Conservation (phyloP, 1,140 invertebrate species). For the Dinoponera quadriceps region DNA sequence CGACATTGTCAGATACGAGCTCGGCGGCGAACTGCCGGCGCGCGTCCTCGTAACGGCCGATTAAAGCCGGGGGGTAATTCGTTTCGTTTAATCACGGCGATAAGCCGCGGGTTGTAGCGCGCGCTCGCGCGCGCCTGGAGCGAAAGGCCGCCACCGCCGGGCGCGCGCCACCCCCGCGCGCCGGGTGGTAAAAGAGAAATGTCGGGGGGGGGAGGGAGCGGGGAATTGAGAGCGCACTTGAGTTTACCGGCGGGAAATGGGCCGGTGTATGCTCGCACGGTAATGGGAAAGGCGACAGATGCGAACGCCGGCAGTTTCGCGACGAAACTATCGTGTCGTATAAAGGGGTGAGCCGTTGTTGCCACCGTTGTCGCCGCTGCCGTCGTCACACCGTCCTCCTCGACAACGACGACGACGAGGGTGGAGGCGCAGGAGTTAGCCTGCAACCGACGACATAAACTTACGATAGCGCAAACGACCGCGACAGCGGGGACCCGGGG, state of each 20-base stretch:
- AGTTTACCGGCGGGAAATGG: constrained; percentile 75
- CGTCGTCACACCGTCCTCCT: not conserved
- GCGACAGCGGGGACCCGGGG: constrained; percentile 48
- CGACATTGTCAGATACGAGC: constrained; percentile 49
- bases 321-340: constrained; percentile 79
- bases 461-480: constrained; percentile 78
- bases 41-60: constrained; percentile 34
- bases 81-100: constrained; percentile 56
- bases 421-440: constrained; percentile 55
- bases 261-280: constrained; percentile 70
- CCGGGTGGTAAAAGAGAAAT: constrained; percentile 56
- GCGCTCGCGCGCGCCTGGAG: not conserved
- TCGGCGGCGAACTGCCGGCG: constrained; percentile 9
- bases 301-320: constrained; percentile 77
- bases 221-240: constrained; percentile 67
- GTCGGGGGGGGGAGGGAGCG: constrained; percentile 7
- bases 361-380: not conserved
- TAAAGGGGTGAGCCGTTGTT: constrained; percentile 59
- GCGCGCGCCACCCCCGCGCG: not conserved
- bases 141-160: not conserved
- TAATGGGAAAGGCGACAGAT: constrained; percentile 81
- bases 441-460: constrained; percentile 77
- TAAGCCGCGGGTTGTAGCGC: constrained; percentile 42
- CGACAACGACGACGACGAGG: not conserved
- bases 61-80: constrained; percentile 46